Evolutionary conservation across 2,797 vertebrate species (phyloP).

Genomic region (Cuculus canorus): DNA sequence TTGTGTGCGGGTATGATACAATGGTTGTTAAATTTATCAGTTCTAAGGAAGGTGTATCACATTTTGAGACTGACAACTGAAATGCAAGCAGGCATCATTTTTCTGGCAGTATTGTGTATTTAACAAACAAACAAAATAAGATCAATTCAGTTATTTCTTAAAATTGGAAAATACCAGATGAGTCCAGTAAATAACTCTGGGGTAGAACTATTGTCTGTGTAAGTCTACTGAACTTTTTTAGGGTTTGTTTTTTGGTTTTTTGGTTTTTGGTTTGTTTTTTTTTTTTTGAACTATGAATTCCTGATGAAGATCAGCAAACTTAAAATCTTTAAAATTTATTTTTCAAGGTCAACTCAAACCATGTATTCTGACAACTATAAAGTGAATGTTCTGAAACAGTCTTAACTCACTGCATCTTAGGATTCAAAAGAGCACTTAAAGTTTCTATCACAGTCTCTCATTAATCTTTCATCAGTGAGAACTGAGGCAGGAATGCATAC

Average conservation of each 20-base stretch:
- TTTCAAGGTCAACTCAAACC: not conserved
- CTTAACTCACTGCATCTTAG: not conserved
- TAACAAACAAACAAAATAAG: not conserved
- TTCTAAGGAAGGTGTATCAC: not conserved
- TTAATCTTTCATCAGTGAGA: not conserved
- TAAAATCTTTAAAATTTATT: not conserved
- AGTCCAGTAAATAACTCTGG: not conserved
- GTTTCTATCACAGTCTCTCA: not conserved
- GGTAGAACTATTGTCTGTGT: not conserved
- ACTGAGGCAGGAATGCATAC: not conserved
- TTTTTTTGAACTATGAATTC: not conserved
- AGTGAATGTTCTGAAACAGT: not conserved
- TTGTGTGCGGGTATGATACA: not conserved
- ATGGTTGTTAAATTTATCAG: not conserved
- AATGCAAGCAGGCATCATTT: not conserved
- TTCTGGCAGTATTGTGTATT: not conserved
- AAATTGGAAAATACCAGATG: not conserved
- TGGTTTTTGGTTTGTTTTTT: too few relatives aligned
- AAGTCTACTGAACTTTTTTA: not conserved
- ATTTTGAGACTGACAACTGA: not conserved
- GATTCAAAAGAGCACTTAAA: not conserved
- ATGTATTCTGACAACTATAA: not conserved
- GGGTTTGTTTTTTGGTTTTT: too few relatives aligned
- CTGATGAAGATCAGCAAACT: not conserved
- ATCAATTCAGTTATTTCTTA: not conserved